Evolutionary conservation across 2,113 vertebrate species (phyloP).

Genomic region (Fulica atra): DNA sequence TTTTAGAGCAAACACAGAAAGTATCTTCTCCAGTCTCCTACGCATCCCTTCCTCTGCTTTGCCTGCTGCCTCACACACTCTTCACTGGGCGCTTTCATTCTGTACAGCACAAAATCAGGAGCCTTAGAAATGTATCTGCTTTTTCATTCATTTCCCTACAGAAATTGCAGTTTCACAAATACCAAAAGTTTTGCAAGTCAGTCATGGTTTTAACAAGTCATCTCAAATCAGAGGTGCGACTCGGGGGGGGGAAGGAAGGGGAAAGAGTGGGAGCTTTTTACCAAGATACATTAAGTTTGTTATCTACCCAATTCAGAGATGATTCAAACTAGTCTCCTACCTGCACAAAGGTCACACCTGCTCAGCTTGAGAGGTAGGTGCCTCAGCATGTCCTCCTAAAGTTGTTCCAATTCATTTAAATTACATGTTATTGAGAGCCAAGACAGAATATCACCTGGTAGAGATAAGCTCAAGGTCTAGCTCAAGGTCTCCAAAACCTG

Average conservation of each 20-base stretch:
- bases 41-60: background rate
- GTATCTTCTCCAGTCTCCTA: background rate
- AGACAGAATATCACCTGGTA: background rate
- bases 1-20: constrained; percentile 61
- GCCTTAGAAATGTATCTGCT: background rate
- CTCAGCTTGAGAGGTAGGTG: background rate
- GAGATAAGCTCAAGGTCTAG: background rate
- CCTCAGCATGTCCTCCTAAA: background rate
- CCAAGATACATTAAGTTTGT: background rate
- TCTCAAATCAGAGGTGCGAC: background rate
- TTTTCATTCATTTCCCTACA: background rate
- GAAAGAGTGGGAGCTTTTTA: background rate
- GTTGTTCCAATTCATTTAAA: background rate
- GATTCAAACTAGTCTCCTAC: background rate
- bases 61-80: background rate
- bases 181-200: background rate
- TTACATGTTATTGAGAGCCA: background rate
- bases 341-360: background rate
- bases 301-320: background rate
- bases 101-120: background rate
- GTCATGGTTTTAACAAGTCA: background rate
- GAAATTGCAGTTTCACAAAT: background rate
- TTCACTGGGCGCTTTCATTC: background rate
- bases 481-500: background rate
- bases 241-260: background rate